Base-by-base conservation (phyloP, 2,113 vertebrate species). In the Seriola rivoliana region DNA sequence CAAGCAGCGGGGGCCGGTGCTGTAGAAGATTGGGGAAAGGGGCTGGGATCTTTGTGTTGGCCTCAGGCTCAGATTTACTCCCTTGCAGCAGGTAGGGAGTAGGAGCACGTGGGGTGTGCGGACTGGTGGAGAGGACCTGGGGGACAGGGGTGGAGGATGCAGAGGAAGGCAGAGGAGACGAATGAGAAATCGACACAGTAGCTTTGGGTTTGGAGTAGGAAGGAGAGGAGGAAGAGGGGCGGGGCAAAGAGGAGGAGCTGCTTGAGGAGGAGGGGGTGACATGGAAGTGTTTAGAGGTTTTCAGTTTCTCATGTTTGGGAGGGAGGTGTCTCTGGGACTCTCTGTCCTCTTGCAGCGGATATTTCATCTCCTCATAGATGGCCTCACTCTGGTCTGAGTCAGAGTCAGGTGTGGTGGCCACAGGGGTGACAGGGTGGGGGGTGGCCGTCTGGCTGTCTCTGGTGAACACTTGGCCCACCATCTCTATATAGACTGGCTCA, bases 281-380 rank as follows among this genome's bases (percentile, higher is more conserved):
- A 32, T 92, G 94, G 91, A 87, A 93, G 48, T 93, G 92, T 89
- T 96, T 95, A 0, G 95, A 95, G 72, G 92, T 85, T 89, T 94
- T 91, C 19, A 93, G 77, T 85, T 94, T 65, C 73, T 96, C 94
- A 0, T 95, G 95, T 85, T 94, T 95, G 48, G 79, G 54, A 12
- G 89, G 91, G n/a, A 78, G 89, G 52, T 93, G 94, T 74, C 89
- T 91, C 0, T 93, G 95, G 74, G 91, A 90, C 50, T 89, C 89
- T 34, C 80, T 79, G 81, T 97, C 95, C 59, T 97, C 97, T 0
- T 95, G 92, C 71, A 93, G 92, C 0, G 97, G 96, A 80, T 97
- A 97, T 83, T 97, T 97, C 97, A 98, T 98, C 91, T 98, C 97
- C 85, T 97, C 97, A 1, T 98, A 98, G 65, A 98, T 98, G 59